phyloP scores from a whole-genome alignment of 2,888 invertebrate genomes.

The Cybosia mesomella region DNA sequence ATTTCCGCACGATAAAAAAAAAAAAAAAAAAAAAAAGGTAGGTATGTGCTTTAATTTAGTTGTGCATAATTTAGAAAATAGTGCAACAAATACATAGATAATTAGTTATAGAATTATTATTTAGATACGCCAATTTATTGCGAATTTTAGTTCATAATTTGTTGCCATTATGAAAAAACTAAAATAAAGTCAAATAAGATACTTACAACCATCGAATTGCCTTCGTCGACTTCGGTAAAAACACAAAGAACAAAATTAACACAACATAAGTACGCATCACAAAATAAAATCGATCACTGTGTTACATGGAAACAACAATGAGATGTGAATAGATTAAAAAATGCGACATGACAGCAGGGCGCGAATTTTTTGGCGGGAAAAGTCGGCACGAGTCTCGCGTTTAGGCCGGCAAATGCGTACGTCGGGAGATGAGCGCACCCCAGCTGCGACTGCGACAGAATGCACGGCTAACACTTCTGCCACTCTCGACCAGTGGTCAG shows the following conservation, averaged over 20 bases:
- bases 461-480: conserved; percentile 64
- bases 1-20: no score
- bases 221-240: conserved; percentile 76
- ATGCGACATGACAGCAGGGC: conserved; percentile 31
- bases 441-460: conserved; percentile 72
- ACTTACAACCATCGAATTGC: conserved; percentile 86
- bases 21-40: no score
- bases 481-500: conserved; percentile 76
- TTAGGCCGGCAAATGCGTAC: conserved; percentile 45
- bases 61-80: no score
- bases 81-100: no score
- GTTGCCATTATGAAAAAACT: background rate
- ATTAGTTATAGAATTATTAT: no score
- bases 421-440: conserved; percentile 62
- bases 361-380: conserved; percentile 79
- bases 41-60: no score
- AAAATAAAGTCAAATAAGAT: conserved; percentile 31
- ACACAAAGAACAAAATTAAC: conserved; percentile 83
- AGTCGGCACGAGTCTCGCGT: conserved; percentile 47
- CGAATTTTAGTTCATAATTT: background rate
- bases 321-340: conserved; percentile 26
- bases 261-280: conserved; percentile 81
- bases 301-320: conserved; percentile 37
- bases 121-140: no score
- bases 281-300: conserved; percentile 56